phyloP scores from a whole-genome alignment of 2,113 vertebrate species.

The Micronycteris hirsuta region DNA sequence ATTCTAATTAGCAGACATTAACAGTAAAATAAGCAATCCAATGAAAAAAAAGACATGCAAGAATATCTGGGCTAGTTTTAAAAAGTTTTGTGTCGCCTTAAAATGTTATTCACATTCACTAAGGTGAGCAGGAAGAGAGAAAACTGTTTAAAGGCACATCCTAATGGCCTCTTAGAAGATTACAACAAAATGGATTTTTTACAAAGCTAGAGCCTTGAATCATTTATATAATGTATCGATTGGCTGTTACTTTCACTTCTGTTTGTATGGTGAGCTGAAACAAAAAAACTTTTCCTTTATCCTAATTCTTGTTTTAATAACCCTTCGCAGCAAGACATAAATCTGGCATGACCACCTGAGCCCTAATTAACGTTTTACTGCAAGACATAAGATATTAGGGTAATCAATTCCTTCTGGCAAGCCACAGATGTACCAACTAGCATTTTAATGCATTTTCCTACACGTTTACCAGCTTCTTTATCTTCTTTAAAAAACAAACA shows the following conservation, averaged over 20 bases:
- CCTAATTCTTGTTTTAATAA: constrained; percentile 53
- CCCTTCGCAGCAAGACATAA: constrained; percentile 30
- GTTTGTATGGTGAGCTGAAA: constrained; percentile 1
- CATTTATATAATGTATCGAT: constrained; percentile 43
- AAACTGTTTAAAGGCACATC: constrained; percentile 34
- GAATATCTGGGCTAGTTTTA: background rate
- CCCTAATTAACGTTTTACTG: constrained; percentile 55
- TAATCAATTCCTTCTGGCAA: constrained; percentile 31
- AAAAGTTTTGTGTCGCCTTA: constrained; percentile 1
- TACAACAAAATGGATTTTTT: constrained; percentile 34
- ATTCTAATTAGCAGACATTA: background rate
- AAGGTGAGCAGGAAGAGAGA: constrained; percentile 8
- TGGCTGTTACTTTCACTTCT: constrained; percentile 48
- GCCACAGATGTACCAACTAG: constrained; percentile 20
- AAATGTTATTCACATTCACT: background rate
- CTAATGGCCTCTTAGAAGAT: constrained; percentile 50
- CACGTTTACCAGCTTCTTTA: background rate
- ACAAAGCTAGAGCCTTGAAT: constrained; percentile 29
- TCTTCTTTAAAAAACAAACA: background rate
- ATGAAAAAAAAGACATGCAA: background rate
- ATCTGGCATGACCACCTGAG: constrained; percentile 49
- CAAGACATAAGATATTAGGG: constrained; percentile 40
- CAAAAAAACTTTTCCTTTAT: constrained; percentile 1
- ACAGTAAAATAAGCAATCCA: background rate
- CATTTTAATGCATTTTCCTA: constrained; percentile 20